A percentile compares a stretch with the other conserved stretches of the same genome.
These are phyloP conservation scores for Xenops minutus DNA, from an alignment of 2,797 vertebrate species.

Conservation along the genomic window DNA sequence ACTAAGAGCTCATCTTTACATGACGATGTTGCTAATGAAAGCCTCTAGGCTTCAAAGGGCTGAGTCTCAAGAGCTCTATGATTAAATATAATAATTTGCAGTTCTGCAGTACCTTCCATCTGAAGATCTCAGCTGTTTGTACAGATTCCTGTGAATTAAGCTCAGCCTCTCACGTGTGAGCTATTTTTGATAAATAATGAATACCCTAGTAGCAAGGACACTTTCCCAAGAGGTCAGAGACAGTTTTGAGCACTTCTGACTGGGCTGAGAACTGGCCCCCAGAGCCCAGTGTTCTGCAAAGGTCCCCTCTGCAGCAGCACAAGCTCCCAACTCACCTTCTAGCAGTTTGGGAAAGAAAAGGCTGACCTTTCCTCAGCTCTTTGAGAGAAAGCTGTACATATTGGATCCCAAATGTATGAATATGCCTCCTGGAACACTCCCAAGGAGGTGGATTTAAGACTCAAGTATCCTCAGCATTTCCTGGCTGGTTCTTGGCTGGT, in stretches of 20 bases:
- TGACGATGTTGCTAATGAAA: constrained; percentile 27
- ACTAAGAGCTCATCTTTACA: constrained; percentile 10
- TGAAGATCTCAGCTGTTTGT: not conserved
- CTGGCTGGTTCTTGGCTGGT: rapidly evolving
- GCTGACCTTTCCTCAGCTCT: not conserved
- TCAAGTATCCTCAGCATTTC: not conserved
- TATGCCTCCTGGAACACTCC: not conserved
- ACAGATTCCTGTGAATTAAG: not conserved
- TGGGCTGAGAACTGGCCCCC: not conserved
- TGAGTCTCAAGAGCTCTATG: constrained; percentile 39
- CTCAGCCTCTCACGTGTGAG: not conserved
- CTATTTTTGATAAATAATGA: not conserved
- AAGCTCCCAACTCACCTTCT: rapidly evolving
- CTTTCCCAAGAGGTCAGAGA: not conserved
- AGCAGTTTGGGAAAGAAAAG: not conserved
- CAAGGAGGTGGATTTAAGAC: not conserved
- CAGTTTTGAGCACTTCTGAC: not conserved
- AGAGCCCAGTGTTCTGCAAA: not conserved
- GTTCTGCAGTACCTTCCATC: not conserved
- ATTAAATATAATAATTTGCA: constrained; percentile 46
- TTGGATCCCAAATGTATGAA: not conserved
- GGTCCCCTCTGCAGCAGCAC: not conserved
- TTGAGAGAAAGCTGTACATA: not conserved
- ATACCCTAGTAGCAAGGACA: not conserved
- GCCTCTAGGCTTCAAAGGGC: constrained; percentile 46